Evolutionary conservation across 2,888 invertebrate genomes (phyloP), one percentile per base, ranked within the genome.

Genomic region (Uropetala carovei): DNA sequence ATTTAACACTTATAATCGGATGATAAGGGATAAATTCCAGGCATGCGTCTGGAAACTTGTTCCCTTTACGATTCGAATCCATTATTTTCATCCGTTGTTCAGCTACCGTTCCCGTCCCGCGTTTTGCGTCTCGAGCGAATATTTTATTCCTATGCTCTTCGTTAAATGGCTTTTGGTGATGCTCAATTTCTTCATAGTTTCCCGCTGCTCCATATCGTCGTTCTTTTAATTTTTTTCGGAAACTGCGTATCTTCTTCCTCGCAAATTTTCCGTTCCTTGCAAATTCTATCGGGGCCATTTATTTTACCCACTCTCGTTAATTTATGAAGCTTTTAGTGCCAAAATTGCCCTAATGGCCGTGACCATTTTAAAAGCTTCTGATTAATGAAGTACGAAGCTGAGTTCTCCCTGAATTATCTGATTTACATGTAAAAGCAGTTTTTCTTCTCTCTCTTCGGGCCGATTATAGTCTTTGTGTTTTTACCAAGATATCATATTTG

Each of bases 281-380:
- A n/a, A 5, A 43, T 43, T 43, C 43, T 43, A 43, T 43, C 68
- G n/a, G n/a, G 9, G 18, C 68, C 22, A 68, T 75, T 75, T 75
- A 75, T 75, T 75, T 75, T 75, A 75, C 11, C 11, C 75, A 22
- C 13, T 7, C 75, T 27, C 75, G 75, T 75, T 75, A 75, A 75
- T 75, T 75, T 75, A 75, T 75, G 75, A 75, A 27, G 75, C 75
- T 75, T 75, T 75, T 75, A 75, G 75, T n/a, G 75, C 27, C 75
- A 13, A 75, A 75, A 75, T 75, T 75, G 75, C 75, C 22, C 27
- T 75, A 75, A 75, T 75, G 75, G 75, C 22, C 75, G 75, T 75
- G 75, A 11, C 75, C 75, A 75, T 9, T 75, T 75, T 75, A 75
- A 75, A 75, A 75, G 75, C 75, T 22, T 0, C 22, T 75, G 75